Evolutionary conservation across 2,113 vertebrate genomes (phyloP).

Genomic region (Galbula dea): DNA sequence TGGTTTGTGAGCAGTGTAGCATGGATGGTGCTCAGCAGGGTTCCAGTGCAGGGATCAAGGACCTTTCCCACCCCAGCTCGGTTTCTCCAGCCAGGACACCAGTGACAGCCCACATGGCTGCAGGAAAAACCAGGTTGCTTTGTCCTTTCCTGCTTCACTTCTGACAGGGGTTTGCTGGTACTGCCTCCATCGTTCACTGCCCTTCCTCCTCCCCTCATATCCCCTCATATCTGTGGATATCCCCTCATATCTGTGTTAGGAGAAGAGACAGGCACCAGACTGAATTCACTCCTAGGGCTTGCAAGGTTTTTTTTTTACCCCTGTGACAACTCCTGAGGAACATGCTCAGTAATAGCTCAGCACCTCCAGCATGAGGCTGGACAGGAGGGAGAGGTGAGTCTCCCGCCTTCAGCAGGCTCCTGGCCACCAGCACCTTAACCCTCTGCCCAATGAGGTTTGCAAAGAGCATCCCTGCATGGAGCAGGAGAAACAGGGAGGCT

Average conservation of each 20-base stretch:
- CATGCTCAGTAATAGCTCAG: background rate
- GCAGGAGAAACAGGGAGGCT: background rate
- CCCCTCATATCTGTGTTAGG: background rate
- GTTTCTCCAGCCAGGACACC: background rate
- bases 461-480: background rate
- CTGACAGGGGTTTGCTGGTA: background rate
- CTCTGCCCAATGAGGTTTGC: background rate
- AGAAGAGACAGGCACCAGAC: background rate
- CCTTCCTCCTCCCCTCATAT: background rate
- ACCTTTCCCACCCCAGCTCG: rapidly evolving
- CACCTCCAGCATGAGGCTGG: background rate
- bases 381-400: background rate
- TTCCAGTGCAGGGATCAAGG: background rate
- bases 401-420: background rate
- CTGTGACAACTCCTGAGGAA: background rate
- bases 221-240: background rate
- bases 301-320: background rate
- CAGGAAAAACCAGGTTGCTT: background rate
- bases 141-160: background rate
- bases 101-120: background rate
- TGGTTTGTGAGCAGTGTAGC: background rate
- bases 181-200: rapidly evolving
- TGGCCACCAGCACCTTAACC: background rate
- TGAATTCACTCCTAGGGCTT: background rate
- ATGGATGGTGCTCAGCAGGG: rapidly evolving